phyloP scores from a whole-genome alignment of 2,888 invertebrate genomes.

The Epinotia ramella region DNA sequence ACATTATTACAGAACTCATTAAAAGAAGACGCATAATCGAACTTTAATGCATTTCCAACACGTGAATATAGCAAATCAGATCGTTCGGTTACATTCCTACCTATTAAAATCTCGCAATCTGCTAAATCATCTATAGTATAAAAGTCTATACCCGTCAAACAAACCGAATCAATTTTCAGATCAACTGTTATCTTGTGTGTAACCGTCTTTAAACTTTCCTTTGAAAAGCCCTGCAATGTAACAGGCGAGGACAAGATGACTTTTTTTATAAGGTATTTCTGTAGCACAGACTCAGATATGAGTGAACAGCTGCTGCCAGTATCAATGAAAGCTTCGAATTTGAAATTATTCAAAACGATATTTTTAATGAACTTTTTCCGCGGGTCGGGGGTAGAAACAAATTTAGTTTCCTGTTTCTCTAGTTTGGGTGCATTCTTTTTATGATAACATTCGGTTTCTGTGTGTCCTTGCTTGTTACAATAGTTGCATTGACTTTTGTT shows the following conservation, averaged over 20 bases:
- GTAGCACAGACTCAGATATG: neutral
- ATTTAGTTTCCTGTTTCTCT: conserved; percentile 29
- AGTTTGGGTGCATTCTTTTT: conserved; percentile 22
- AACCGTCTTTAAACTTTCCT: conserved; percentile 1
- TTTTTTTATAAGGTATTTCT: neutral
- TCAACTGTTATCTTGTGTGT: conserved; percentile 11
- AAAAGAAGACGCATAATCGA: conserved; percentile 39
- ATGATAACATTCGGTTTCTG: conserved; percentile 11
- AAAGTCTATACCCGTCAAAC: neutral
- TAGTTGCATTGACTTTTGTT: conserved; percentile 21
- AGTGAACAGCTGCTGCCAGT: conserved; percentile 17
- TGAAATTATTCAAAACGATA: neutral
- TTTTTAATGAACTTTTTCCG: conserved; percentile 6
- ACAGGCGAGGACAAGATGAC: neutral
- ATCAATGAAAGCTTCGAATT: conserved; percentile 17
- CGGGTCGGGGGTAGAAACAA: neutral
- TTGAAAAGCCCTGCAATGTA: conserved; percentile 30
- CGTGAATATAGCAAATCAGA: conserved; percentile 47
- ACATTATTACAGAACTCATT: conserved; percentile 37
- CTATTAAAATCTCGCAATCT: conserved; percentile 47
- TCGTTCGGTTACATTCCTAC: conserved; percentile 17
- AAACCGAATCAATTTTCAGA: conserved; percentile 11
- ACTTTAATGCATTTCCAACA: conserved; percentile 46
- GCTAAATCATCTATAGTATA: conserved; percentile 34
- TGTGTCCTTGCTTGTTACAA: conserved; percentile 24